Base-by-base conservation (phyloP, 2,113 vertebrate genomes). In the Gavia stellata region DNA sequence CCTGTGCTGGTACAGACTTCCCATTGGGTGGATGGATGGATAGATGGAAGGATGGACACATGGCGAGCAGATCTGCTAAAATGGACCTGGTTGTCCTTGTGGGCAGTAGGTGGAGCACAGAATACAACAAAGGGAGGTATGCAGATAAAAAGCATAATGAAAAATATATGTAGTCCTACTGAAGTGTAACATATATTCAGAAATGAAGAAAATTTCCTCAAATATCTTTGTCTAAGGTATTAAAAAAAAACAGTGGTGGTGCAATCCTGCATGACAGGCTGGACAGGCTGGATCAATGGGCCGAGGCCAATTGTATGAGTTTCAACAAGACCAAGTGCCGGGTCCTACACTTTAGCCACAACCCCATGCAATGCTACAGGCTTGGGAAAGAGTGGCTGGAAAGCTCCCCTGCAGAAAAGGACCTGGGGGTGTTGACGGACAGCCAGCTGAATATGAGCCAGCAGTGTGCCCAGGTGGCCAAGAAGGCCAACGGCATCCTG, bases 1-100 rank as follows among this genome's bases (percentile, higher is more conserved):
- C 2, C 7, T 6, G 6, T 7, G 29, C 7, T 14, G 17, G 29
- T 38, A 68, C 0, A 2, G 42, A 66, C 8, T 61, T 83, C 29
- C 17, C 28, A 38, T 9, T 23, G 29, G 4, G 5, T 42, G n/a
- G 23, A 6, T n/a, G 71, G n/a, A 1, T 42, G 52, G 28, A 7
- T 40, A 17, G 44, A 15, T 34, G 66, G 49, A 18, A 31, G n/a
- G 29, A 47, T 15, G 10, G 28, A 40, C 7, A 3, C 53, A 47
- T 28, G 23, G 38, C 2, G 2, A 56, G 16, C 42, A 82, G 34
- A n/a, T 38, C 14, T 59, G 21, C 24, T 71, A 80, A 89, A 86
- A 74, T n/a, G 15, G 31, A 74, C 9, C 20, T 47, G 10, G 6
- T 59, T 10, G 17, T 78, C 31, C 36, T 80, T 47, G 7, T 23